Evolutionary conservation across 92 coral and sea anemone genomes (phyloP), one percentile per base, ranked within the genome.

Genomic region (Bergia puertoricense): DNA sequence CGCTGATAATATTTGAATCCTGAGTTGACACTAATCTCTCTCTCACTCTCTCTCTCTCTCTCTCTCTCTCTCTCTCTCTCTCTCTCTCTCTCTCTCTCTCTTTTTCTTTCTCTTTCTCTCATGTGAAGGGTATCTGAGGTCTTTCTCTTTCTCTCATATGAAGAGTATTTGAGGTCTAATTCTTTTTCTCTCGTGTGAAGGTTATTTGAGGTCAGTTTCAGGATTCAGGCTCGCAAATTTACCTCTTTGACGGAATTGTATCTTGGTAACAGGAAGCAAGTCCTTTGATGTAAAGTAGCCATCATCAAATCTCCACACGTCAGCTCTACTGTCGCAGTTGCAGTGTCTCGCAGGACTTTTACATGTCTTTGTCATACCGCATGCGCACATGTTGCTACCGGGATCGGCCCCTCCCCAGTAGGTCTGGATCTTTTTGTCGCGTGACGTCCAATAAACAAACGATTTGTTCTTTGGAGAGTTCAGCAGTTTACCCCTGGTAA

Each of bases 341-440:
- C 99, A 96, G 81, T 3, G 74, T 84, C 89, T 95, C 43, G 81
- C 73, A 43, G 90, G 80, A 67, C 77, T 88, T 5, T 82, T 85
- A 54, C 99, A 96, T 9, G 38, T n/a, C 43, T 65, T 48, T 16
- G 67, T 81, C 88, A 69, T 88, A 2, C 95, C 98, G 88, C 99
- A 96, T 72, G 98, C 96, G 90, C 99, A 96, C 79, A 74, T 90
- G 7, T 78, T 54, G 50, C 94, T 94, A 59, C 92, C 95, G 7
- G 93, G 92, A 37, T 57, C 80, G 1, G 96, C 96, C 22, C 99
- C 99, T 30, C 99, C 99, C 99, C 99, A 96, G 88, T 96, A 91
- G 38, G 91, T 82, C 66, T 91, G 93, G 39, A 48, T 42, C 44
- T 81, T 66, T 9, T 40, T 13, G 89, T 91, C 88, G 69, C 92